Evolutionary conservation across 2,888 invertebrate genomes (phyloP).

Genomic region (Suillia variegata): DNA sequence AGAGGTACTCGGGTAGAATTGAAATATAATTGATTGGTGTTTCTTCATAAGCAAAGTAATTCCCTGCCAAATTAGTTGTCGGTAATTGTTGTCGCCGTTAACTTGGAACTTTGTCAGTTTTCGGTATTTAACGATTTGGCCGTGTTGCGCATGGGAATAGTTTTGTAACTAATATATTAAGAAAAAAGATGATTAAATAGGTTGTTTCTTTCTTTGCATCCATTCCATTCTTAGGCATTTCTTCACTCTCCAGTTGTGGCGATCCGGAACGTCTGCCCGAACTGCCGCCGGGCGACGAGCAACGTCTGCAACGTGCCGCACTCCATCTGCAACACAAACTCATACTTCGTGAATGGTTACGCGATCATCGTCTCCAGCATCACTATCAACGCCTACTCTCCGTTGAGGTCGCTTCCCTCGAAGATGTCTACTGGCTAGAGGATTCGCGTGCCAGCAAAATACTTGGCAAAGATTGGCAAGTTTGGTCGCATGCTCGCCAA

Average conservation of each 20-base stretch:
- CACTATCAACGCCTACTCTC: slow-evolving; percentile 76
- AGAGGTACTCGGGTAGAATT: slow-evolving; percentile 28
- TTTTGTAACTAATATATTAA: not conserved
- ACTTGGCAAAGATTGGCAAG: slow-evolving; percentile 78
- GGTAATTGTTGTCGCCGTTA: slow-evolving; percentile 40
- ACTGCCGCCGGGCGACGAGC: slow-evolving; percentile 82
- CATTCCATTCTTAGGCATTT: slow-evolving; percentile 75
- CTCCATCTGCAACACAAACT: slow-evolving; percentile 81
- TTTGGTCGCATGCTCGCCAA: slow-evolving; percentile 81
- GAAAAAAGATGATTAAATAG: not conserved
- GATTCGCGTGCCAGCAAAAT: slow-evolving; percentile 78
- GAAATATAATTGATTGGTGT: slow-evolving; percentile 50
- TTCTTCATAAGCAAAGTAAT: slow-evolving; percentile 7
- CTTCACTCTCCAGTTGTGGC: slow-evolving; percentile 80
- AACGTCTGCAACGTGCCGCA: slow-evolving; percentile 81
- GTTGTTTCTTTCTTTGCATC: too few species aligned
- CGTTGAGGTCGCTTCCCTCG: slow-evolving; percentile 82
- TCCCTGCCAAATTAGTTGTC: slow-evolving; percentile 36
- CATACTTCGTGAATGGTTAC: slow-evolving; percentile 84
- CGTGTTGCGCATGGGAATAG: not conserved
- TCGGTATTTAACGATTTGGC: too few species aligned
- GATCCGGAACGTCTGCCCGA: slow-evolving; percentile 77
- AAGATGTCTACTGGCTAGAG: slow-evolving; percentile 90
- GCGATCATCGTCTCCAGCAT: slow-evolving; percentile 74
- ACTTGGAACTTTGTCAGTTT: slow-evolving; percentile 14